phyloP scores from a whole-genome alignment of 2,113 vertebrate species.

The Mustela lutreola region DNA sequence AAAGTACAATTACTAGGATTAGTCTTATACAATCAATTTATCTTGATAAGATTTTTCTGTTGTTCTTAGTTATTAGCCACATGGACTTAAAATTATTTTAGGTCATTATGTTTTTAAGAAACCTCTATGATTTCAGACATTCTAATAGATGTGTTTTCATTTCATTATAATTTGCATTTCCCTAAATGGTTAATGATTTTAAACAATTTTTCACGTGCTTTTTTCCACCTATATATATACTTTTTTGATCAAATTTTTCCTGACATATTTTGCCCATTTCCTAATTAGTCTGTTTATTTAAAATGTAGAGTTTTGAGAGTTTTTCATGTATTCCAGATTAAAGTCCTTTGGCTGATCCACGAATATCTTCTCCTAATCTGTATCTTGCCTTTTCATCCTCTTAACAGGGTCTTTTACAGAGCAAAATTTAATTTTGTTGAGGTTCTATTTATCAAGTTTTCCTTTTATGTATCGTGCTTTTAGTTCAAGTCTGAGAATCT shows the following conservation, averaged over 20 bases:
- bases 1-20: conserved; percentile 25
- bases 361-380: background rate
- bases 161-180: conserved; percentile 7
- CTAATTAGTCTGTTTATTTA: background rate
- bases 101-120: background rate
- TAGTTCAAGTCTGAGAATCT: background rate
- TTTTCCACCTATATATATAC: background rate
- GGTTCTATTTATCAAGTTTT: too few relatives aligned
- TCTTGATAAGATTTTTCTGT: background rate
- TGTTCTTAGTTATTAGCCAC: background rate
- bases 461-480: background rate
- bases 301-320: background rate
- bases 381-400: too few relatives aligned
- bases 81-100: background rate
- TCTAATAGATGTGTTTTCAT: background rate
- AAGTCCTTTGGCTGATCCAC: background rate
- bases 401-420: too few relatives aligned
- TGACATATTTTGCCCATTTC: background rate
- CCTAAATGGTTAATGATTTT: background rate
- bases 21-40: background rate
- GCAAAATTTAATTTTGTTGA: too few relatives aligned
- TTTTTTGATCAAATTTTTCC: background rate
- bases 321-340: background rate
- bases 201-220: background rate
- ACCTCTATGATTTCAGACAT: background rate